Conservation (phyloP, 1,140 invertebrate species). For the Anthonomus grandis region DNA sequence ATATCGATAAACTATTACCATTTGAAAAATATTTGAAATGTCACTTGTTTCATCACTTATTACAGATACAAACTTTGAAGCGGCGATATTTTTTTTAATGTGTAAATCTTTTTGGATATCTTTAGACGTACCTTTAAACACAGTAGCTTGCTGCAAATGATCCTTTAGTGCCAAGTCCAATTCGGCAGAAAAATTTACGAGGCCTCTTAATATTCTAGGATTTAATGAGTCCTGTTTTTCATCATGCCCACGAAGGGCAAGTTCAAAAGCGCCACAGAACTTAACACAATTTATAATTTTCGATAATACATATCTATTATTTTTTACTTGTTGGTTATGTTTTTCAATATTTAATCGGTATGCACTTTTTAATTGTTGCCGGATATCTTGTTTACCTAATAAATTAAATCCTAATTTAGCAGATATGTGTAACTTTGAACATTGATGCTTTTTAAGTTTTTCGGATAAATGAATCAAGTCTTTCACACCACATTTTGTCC, state of each 20-base stretch:
- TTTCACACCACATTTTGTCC: conserved; percentile 22
- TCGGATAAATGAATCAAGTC: conserved; percentile 22
- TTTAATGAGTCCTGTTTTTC: conserved; percentile 32
- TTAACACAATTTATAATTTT: conserved; percentile 44
- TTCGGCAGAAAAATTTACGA: no score
- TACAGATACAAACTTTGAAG: no score
- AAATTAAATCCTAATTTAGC: conserved; percentile 10
- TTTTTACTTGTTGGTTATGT: conserved; percentile 39
- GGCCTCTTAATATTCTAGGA: conserved; percentile 23
- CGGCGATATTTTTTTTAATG: neutral
- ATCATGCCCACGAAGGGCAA: conserved; percentile 36
- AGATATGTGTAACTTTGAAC: conserved; percentile 9
- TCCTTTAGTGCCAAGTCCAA: no score
- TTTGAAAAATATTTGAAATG: no score
- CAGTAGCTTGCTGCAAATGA: no score
- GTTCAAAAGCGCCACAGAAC: conserved; percentile 41
- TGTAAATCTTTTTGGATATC: conserved; percentile 9
- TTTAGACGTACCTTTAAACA: no score
- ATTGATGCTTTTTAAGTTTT: conserved; percentile 28
- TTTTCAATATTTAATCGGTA: conserved; percentile 19
- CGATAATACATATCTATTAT: conserved; percentile 42
- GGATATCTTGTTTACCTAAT: conserved; percentile 25
- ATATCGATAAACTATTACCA: no score
- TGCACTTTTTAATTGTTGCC: conserved; percentile 14
- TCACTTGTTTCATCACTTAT: no score